These are phyloP conservation scores for Acholoe squamosa DNA, from an alignment of 2,888 invertebrate species.

Conservation along the genomic window DNA sequence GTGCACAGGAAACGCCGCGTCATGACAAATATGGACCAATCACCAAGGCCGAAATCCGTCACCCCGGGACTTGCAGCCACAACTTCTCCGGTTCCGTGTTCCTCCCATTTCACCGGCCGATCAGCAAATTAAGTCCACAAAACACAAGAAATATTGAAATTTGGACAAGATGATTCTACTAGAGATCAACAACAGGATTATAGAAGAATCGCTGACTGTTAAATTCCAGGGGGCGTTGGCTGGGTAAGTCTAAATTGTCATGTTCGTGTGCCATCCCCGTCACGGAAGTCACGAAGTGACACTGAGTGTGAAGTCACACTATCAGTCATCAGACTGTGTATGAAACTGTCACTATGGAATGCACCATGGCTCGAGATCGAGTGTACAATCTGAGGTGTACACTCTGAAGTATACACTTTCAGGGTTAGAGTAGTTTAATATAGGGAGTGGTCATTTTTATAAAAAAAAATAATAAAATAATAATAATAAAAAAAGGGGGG, in stretches of 20 bases:
- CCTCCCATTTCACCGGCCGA: slow-evolving; percentile 49
- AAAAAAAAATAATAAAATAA: too few species aligned
- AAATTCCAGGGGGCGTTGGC: slow-evolving; percentile 98
- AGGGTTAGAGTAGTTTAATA: too few species aligned
- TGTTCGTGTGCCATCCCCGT: background rate
- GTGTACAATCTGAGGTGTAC: too few species aligned
- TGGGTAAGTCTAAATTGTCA: slow-evolving; percentile 90
- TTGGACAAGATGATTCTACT: slow-evolving; percentile 85
- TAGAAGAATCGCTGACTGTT: slow-evolving; percentile 96
- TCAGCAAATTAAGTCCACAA: background rate
- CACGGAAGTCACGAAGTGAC: slow-evolving; percentile 28
- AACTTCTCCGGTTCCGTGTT: slow-evolving; percentile 38
- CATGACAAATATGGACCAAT: slow-evolving; percentile 12
- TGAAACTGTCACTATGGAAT: too few species aligned
- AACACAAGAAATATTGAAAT: background rate
- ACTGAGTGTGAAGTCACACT: too few species aligned
- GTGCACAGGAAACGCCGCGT: too few species aligned
- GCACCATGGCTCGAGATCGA: too few species aligned
- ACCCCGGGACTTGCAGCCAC: background rate
- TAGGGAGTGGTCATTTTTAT: too few species aligned
- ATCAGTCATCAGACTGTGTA: too few species aligned
- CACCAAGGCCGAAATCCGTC: background rate
- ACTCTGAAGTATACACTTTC: too few species aligned
- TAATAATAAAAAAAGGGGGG: too few species aligned
- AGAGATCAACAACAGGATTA: slow-evolving; percentile 99